Evolutionary conservation across 2,113 vertebrate species (phyloP), one percentile per base, ranked within the genome.

Genomic region (Xyrauchen texanus): DNA sequence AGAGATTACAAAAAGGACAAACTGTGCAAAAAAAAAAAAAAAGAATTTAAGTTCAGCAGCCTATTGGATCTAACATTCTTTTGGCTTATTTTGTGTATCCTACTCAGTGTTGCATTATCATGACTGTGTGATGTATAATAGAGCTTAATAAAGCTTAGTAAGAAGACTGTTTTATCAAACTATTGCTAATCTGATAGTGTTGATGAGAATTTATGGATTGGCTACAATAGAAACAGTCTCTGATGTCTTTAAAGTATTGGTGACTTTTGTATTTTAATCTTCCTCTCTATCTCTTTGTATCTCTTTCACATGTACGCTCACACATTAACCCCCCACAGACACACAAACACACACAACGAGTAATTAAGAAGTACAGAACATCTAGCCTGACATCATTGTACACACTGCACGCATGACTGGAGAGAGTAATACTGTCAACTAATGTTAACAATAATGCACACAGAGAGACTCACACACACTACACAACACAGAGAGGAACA

Each of bases 391-490:
- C 72, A 81, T 57, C 3, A 51, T 82, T 70, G 63, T 49, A 82
- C 81, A 76, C 21, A 71, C 21, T 34, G 21, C 77, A 85, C 74
- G 81, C 81, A 82, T 80, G 78, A 85, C 60, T 72, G 82, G 76
- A 81, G 70, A 81, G 81, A 81, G 46, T 73, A 75, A 79, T 73
- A 72, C 81, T 81, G 81, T 83, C 81, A 70, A 46, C 66, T 79
- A 76, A 71, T 80, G 81, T 83, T 83, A 85, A 71, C 70, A 45
- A 65, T 71, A 72, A 60, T 49, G 8, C 12, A 34, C 1, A 34
- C 21, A 34, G 21, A 34, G 21, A 34, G 21, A 34, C 21, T 34
- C 21, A 34, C 21, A 63, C 21, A 51, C 21, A 64, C 47, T 53
- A 46, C 70, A 42, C 83, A 75, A 69, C 53, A 80, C 68, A 73